These are phyloP conservation scores for Drosophila kuntzei DNA, from an alignment of 2,888 invertebrate species.

Conservation along the genomic window DNA sequence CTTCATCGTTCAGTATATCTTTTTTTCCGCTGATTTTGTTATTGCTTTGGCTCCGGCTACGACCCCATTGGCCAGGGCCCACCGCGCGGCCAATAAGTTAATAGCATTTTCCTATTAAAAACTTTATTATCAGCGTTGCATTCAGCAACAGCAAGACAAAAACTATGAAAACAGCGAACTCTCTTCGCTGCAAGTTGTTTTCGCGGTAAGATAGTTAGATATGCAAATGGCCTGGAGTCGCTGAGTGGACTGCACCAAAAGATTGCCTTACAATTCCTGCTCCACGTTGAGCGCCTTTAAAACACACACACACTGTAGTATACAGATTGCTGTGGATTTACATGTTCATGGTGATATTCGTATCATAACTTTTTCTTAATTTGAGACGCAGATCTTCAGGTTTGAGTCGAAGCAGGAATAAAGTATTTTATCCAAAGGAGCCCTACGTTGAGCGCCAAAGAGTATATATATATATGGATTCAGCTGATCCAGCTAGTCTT, in stretches of 20 bases:
- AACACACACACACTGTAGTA: conserved; percentile 2
- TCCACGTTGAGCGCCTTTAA: conserved; percentile 25
- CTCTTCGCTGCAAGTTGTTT: conserved; percentile 26
- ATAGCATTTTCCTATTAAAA: conserved; percentile 79
- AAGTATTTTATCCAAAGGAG: neutral
- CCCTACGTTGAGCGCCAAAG: conserved; percentile 11
- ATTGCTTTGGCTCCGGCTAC: neutral
- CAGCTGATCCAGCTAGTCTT: neutral
- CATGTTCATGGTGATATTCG: neutral
- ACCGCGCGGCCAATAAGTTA: conserved; percentile 72
- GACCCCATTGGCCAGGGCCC: conserved; percentile 40
- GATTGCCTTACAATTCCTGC: conserved; percentile 4
- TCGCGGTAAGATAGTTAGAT: conserved; percentile 67
- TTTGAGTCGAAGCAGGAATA: neutral
- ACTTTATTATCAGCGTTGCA: conserved; percentile 71
- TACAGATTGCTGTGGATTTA: neutral
- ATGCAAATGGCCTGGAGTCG: conserved; percentile 64
- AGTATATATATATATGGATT: too few species aligned
- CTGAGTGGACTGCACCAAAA: neutral
- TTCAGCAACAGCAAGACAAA: conserved; percentile 24
- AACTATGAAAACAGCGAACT: neutral
- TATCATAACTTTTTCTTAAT: conserved; percentile 7
- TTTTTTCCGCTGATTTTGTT: neutral
- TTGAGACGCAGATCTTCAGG: neutral
- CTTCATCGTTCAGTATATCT: conserved; percentile 33